Base-by-base conservation (phyloP, 1,140 invertebrate species). In the Drosophila subobscura region DNA sequence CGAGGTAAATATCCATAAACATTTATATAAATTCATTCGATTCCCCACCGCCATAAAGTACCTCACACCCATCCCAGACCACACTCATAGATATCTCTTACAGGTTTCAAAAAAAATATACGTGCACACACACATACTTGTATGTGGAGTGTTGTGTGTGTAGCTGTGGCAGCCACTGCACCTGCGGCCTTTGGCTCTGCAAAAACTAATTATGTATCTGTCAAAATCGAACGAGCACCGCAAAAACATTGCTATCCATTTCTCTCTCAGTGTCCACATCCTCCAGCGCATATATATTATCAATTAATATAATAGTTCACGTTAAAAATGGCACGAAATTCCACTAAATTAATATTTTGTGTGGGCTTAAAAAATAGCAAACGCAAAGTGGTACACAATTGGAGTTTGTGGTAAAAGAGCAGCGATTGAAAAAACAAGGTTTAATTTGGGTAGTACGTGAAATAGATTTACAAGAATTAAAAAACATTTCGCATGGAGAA, bases 131-230 rank as follows among this genome's bases (percentile, higher is more conserved):
- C 16, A 20, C 16, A 0, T 20, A 20, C 16, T 20, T 44, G 27
- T 5, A 50, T 55, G n/a, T 20, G 16, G 16, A 20, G 16, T 20
- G 16, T 20, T 20, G 45, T 37, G 27, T 40, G 25, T 50, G 53
- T 42, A 37, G 40, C 22, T 40, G 22, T 71, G 60, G 52, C 27
- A 56, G 63, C 42, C 41, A 33, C 27, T 33, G 41, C 55, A 50
- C 77, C 77, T 63, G 68, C 64, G 60, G 80, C 81, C 53, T 65
- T 63, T 63, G 61, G 56, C 33, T 49, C 56, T 42, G 54, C 63
- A 46, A 81, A 83, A 86, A 88, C 65, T 86, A 78, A 86, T 86
- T 86, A 86, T 74, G 59, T 74, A 74, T 77, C 83, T 88, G 83
- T 88, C 83, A 76, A 79, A 88, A 29, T 68, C 83, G 51, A 72